Percentiles rank a stretch among this genome's conserved stretches.
phyloP scores from a whole-genome alignment of 1,140 invertebrate species.

The Dreissena rostriformis region DNA sequence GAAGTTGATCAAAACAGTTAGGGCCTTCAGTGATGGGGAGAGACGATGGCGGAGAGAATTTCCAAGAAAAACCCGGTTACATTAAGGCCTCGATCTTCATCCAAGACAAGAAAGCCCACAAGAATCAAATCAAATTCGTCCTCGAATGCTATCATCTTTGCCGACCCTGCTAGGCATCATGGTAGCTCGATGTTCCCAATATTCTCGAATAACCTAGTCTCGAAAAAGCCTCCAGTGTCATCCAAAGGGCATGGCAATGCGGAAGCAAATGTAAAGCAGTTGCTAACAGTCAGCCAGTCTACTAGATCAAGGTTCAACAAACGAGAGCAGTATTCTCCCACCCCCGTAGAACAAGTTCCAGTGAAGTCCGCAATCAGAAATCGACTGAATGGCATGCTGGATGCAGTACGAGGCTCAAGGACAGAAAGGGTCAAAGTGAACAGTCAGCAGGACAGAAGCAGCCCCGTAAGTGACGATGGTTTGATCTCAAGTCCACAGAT shows the following conservation, averaged over 20 bases:
- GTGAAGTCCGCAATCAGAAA: background rate
- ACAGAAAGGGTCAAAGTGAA: background rate
- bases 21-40: background rate
- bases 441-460: background rate
- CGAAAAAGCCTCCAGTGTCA: constrained; percentile 27
- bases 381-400: background rate
- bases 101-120: constrained; percentile 7
- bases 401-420: background rate
- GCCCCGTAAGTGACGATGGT: background rate
- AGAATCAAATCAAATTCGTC: constrained; percentile 31
- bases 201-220: constrained; percentile 57
- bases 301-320: constrained; percentile 11
- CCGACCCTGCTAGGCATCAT: constrained; percentile 42
- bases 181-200: constrained; percentile 55
- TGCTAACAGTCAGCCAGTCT: constrained; percentile 18
- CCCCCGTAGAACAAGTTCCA: constrained; percentile 35
- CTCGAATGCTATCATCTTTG: constrained; percentile 37
- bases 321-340: constrained; percentile 21
- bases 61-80: constrained; percentile 10
- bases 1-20: no score
- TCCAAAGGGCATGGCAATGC: background rate
- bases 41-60: constrained; percentile 15
- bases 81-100: constrained; percentile 18
- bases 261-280: constrained; percentile 25
- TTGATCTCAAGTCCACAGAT: background rate